Evolutionary conservation across 2,113 vertebrate species (phyloP), one percentile per base, ranked within the genome.

Genomic region (Salvelinus namaycush): DNA sequence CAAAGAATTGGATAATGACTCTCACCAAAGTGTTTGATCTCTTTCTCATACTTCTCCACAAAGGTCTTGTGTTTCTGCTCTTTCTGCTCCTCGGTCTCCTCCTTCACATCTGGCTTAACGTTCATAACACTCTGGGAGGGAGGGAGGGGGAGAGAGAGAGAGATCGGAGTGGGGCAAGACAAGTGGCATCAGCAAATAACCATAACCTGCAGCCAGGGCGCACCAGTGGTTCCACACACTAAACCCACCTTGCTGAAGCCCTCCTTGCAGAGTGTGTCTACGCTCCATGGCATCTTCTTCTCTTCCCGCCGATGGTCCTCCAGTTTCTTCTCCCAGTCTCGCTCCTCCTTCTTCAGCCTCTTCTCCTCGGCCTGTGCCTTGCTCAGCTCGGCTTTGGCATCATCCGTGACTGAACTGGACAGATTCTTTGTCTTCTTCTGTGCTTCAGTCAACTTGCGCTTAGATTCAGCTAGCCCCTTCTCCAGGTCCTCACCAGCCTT

Each of bases 201-300:
- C 54, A 57, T 18, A 4, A 57, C 54, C 13, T 24, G 31, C 18
- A 20, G 48, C 59, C 24, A 20, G 8, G 27, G 49, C 0, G 8
- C 5, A 9, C 11, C 2, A 31, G 24, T 22, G 24, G 8, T 26
- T 16, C 57, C 60, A 72, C 39, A 49, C 29, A 69, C 20, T 69
- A 72, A 48, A 26, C 92, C 76, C 78, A 98, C 97, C 96, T 99
- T 99, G 90, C 97, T 98, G 87, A 99, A 99, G 0, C 97, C 97
- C 0, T 97, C 96, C 44, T 94, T 97, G 93, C 96, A 96, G 77
- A 99, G 95, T 0, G 97, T 98, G 85, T 99, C 97, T 39, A 99
- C 96, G 0, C 98, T 99, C 97, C 97, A 99, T 0, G 97, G 96
- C 95, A 96, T 94, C 87, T 92, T 97, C 89, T 96, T 98, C 89